A percentile compares a stretch with the other conserved stretches of the same genome.
Evolutionary conservation across 2,888 invertebrate species (phyloP).

Genomic region (Idaea aversata): DNA sequence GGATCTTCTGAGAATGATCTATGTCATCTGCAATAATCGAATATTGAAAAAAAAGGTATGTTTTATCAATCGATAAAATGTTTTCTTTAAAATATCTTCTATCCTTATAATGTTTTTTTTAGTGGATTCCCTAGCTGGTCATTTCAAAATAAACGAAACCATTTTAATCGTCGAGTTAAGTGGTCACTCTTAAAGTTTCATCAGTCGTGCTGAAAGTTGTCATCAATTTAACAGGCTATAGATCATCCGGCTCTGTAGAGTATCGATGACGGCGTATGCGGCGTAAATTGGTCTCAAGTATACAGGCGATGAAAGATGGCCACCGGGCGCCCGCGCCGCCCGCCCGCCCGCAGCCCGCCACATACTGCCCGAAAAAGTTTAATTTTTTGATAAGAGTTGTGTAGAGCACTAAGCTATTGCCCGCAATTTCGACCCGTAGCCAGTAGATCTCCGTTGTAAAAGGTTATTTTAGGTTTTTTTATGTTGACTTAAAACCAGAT

Average conservation of each 20-base stretch:
- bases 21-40: no score
- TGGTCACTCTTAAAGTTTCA: constrained; percentile 1
- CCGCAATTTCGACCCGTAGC: constrained; percentile 25
- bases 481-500: no score
- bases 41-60: no score
- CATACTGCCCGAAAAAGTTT: no score
- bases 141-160: neutral
- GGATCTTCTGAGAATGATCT: no score
- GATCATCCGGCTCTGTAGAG: constrained; percentile 48
- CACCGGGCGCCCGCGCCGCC: constrained; percentile 34
- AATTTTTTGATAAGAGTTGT: no score
- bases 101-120: neutral
- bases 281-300: constrained; percentile 63
- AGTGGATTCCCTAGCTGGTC: neutral
- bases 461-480: no score
- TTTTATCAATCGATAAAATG: neutral
- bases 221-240: constrained; percentile 62
- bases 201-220: constrained; percentile 39
- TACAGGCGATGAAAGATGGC: constrained; percentile 56
- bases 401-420: no score
- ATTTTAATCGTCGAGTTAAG: neutral
- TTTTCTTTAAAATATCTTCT: neutral
- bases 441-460: no score
- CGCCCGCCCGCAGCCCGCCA: constrained; percentile 18
- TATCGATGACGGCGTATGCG: constrained; percentile 45